phyloP scores from a whole-genome alignment of 2,113 vertebrate genomes.

The Dasyornis broadbenti region DNA sequence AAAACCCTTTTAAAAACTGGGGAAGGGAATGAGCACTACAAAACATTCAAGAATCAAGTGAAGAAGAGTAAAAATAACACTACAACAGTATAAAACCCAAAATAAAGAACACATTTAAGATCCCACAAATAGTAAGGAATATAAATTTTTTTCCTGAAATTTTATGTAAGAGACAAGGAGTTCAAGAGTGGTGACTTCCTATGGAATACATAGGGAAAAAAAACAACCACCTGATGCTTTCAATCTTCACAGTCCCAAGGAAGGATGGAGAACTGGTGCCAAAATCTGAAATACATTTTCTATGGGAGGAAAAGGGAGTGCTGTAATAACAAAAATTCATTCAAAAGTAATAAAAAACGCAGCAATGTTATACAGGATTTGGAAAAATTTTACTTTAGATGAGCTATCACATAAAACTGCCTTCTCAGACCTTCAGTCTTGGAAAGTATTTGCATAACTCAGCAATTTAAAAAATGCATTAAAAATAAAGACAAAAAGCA shows the following conservation, averaged over 20 bases:
- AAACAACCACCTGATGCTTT: neutral
- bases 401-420: neutral
- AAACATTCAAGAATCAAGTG: neutral
- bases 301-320: conserved; percentile 63
- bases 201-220: neutral
- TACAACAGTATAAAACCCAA: neutral
- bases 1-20: neutral
- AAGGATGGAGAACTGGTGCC: conserved; percentile 30
- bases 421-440: neutral
- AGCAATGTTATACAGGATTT: neutral
- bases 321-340: conserved; percentile 34
- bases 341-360: conserved; percentile 25
- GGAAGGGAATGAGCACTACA: neutral
- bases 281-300: conserved; percentile 61
- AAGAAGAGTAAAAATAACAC: neutral
- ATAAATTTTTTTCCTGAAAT: neutral
- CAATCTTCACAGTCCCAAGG: neutral
- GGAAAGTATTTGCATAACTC: neutral
- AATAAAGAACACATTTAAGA: neutral
- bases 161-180: neutral
- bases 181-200: neutral
- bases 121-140: neutral
- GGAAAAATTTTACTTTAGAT: neutral
- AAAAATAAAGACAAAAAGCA: neutral
- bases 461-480: neutral